Base-by-base conservation (phyloP, 1,140 invertebrate genomes). In the Steinernema feltiae region DNA sequence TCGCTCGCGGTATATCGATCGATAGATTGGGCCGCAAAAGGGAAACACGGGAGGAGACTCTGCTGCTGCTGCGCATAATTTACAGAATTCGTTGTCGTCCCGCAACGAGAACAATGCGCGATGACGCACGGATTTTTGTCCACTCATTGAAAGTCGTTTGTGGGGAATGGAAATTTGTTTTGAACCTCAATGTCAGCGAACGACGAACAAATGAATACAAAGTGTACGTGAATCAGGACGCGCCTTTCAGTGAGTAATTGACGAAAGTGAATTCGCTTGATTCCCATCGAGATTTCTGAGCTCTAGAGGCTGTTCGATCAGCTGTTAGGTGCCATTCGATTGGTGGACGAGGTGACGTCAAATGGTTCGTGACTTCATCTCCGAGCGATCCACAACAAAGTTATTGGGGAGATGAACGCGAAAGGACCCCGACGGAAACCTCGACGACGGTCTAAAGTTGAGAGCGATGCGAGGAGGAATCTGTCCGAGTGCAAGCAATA, bases 1-100 rank as follows among this genome's bases (percentile, higher is more conserved):
- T n/a, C 15, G 53, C 53, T 7, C 35, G 3, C 24, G 53, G 15
- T 63, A 7, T 21, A 63, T 63, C 53, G 53, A 63, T 63, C 53
- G 53, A n/a, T n/a, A n/a, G n/a, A 63, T 63, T 27, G 53, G 53
- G 53, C 53, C 53, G 53, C 53, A 63, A 63, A 63, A 63, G 53
- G 53, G 3, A n/a, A n/a, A n/a, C n/a, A n/a, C n/a, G n/a, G n/a
- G n/a, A n/a, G n/a, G 53, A 15, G 53, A 7, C 7, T 3, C 53
- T 18, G 35, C 35, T 18, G 35, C 35, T 41, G 35, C 35, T 41
- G 35, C 18, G 18, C 35, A 41, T 41, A 41, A 41, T 7, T 41
- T 41, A 41, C n/a, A n/a, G n/a, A n/a, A n/a, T 41, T 18, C 35
- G 35, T 41, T 41, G 35, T n/a, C n/a, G n/a, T n/a, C n/a, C n/a